Base-by-base conservation (phyloP, 2,113 vertebrate species). In the Campylomormyrus numenius region DNA sequence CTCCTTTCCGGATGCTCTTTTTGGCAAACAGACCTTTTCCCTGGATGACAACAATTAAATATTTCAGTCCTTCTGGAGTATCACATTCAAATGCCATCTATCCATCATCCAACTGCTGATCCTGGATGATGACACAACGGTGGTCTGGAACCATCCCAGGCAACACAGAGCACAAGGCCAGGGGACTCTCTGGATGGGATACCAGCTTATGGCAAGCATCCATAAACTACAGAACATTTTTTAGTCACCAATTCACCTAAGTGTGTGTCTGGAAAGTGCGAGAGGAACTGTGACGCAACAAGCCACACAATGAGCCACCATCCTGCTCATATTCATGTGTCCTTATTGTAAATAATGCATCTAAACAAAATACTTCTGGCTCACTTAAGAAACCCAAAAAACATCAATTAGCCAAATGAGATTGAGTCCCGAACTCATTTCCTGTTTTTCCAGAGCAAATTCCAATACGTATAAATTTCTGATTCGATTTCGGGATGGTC, bases 21-120 rank as follows among this genome's bases (percentile, higher is more conserved):
- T 96, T 98, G 89, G 98, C 97, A 58, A 99, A 99, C 15, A 99
- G 94, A 8, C 98, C 98, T 88, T 98, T 98, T 0, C 98, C 98
- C 98, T 99, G 90, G 90, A 92, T 48, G 88, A 0, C 27, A 90
- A 70, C 4, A 62, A 19, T 49, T 45, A 27, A 21, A 3, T n/a
- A 8, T 88, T n/a, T 88, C 10, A 90, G 8, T 49, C 48, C 31
- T 80, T 8, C 24, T 31, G 15, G 46, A 56, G 31, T 88, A 27
- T 24, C 35, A 42, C 52, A 58, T 52, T 45, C 48, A 77, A 77
- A 77, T 10, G 1, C 31, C 70, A 39, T 77, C 13, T 19, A 77
- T 80, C 35, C 35, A 80, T 80, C 35, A 39, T 80, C 74, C 4
- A 19, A 17, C 74, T 42, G 35, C 35, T 80, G 35, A 80, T 19